phyloP scores from a whole-genome alignment of 1,140 invertebrate genomes.

The Drosophila athabasca region DNA sequence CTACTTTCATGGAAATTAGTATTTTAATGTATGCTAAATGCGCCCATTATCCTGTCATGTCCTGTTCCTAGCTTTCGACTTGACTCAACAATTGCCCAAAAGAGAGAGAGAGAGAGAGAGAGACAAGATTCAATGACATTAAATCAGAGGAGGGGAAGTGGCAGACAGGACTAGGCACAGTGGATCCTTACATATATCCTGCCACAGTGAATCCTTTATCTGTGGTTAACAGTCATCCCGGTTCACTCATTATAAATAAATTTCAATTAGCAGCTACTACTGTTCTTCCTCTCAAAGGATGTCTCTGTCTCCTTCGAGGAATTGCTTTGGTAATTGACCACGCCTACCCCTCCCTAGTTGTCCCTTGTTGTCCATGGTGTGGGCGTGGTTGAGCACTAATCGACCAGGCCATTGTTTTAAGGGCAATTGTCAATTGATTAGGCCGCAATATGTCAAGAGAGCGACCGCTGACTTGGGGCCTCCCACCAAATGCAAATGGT shows the following conservation, averaged over 20 bases:
- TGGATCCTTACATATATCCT: slow-evolving; percentile 4
- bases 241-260: slow-evolving; percentile 59
- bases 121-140: slow-evolving; percentile 45
- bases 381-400: slow-evolving; percentile 36
- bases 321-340: slow-evolving; percentile 56
- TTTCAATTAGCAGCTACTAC: slow-evolving; percentile 72
- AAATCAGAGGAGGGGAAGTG: slow-evolving; percentile 9
- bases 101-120: background rate
- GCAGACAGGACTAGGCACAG: slow-evolving; percentile 9
- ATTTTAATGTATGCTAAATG: slow-evolving; percentile 81
- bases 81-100: slow-evolving; percentile 54
- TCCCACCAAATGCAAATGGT: slow-evolving; percentile 18
- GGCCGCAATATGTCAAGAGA: slow-evolving; percentile 36
- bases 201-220: slow-evolving; percentile 9
- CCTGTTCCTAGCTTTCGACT: slow-evolving; percentile 43
- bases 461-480: slow-evolving; percentile 17
- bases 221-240: background rate
- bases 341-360: background rate
- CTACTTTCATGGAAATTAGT: slow-evolving; percentile 79
- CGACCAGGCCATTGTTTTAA: slow-evolving; percentile 21
- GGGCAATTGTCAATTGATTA: slow-evolving; percentile 45
- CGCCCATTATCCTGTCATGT: slow-evolving; percentile 73
- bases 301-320: slow-evolving; percentile 9
- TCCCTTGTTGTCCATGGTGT: background rate
- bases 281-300: slow-evolving; percentile 20